Conservation (phyloP, 2,888 invertebrate genomes). For the Anoncus sp. region DNA sequence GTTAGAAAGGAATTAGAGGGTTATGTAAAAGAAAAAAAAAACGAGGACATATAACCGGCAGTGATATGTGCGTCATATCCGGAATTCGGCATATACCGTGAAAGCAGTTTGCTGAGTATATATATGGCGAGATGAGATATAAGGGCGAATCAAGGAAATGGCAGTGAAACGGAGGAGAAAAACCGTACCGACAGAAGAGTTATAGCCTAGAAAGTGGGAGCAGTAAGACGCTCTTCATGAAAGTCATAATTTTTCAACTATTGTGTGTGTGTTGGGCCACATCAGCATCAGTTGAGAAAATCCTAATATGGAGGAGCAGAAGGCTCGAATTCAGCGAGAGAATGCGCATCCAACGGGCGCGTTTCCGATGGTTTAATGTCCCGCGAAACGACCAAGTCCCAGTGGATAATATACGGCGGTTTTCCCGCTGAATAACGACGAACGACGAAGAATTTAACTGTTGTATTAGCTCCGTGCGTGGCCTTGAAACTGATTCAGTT, state of each 20-base stretch:
- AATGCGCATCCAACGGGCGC: slow-evolving; percentile 15
- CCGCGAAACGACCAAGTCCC: slow-evolving; percentile 28
- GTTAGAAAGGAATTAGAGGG: slow-evolving; percentile 17
- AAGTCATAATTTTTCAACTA: slow-evolving; percentile 47
- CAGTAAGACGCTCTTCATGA: slow-evolving; percentile 48
- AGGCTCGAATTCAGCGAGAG: slow-evolving; percentile 24
- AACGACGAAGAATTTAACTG: slow-evolving; percentile 1
- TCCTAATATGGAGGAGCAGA: background rate
- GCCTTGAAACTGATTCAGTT: no score
- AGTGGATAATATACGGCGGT: background rate
- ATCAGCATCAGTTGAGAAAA: background rate
- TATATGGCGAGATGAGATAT: background rate
- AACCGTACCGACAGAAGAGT: slow-evolving; percentile 6
- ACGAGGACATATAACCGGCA: background rate
- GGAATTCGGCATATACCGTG: background rate
- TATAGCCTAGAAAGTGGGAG: slow-evolving; percentile 34
- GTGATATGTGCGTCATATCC: no score
- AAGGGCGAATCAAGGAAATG: slow-evolving; percentile 1
- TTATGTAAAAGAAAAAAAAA: background rate
- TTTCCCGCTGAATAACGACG: background rate
- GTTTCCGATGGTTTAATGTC: slow-evolving; percentile 51
- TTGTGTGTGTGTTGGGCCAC: slow-evolving; percentile 21
- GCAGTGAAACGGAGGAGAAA: slow-evolving; percentile 34
- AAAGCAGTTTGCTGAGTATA: background rate
- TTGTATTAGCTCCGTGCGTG: no score